Conservation (phyloP, 2,888 invertebrate species). For the Cyrtodaria siliqua region DNA sequence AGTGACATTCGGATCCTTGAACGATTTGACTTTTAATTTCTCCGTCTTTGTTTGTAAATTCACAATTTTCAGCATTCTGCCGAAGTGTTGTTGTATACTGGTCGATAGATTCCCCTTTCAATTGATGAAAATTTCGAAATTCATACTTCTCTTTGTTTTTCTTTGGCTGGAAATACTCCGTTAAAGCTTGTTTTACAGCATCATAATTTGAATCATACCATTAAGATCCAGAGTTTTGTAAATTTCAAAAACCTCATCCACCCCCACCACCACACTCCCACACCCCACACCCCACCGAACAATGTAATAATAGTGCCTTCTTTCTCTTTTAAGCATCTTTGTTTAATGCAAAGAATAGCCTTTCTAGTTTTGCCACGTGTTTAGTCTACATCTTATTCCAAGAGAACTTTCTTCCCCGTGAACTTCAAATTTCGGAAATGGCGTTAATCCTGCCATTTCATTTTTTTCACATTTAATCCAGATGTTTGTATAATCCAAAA, state of each 20-base stretch:
- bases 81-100: slow-evolving; percentile 9
- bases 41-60: slow-evolving; percentile 7
- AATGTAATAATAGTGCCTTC: slow-evolving; percentile 48
- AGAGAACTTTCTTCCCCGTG: background rate
- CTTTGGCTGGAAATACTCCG: background rate
- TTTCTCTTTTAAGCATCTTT: slow-evolving; percentile 23
- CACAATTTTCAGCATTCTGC: slow-evolving; percentile 12
- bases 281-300: too few relatives aligned
- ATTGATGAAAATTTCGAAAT: slow-evolving; percentile 10
- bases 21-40: slow-evolving; percentile 52
- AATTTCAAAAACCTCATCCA: slow-evolving; percentile 15
- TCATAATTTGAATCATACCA: slow-evolving; percentile 18
- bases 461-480: too few relatives aligned
- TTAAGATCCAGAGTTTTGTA: slow-evolving; percentile 17
- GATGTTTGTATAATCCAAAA: too few relatives aligned
- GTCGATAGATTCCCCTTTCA: slow-evolving; percentile 2
- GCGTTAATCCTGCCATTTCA: too few relatives aligned
- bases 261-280: too few relatives aligned
- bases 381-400: slow-evolving; percentile 29
- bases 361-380: slow-evolving; percentile 29
- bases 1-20: too few relatives aligned
- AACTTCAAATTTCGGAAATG: slow-evolving; percentile 22
- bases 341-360: slow-evolving; percentile 20
- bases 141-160: slow-evolving; percentile 14
- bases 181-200: too few relatives aligned